Percentiles rank a stretch among this genome's conserved stretches.
phyloP scores from a whole-genome alignment of 2,113 vertebrate genomes.

The Pipa parva region DNA sequence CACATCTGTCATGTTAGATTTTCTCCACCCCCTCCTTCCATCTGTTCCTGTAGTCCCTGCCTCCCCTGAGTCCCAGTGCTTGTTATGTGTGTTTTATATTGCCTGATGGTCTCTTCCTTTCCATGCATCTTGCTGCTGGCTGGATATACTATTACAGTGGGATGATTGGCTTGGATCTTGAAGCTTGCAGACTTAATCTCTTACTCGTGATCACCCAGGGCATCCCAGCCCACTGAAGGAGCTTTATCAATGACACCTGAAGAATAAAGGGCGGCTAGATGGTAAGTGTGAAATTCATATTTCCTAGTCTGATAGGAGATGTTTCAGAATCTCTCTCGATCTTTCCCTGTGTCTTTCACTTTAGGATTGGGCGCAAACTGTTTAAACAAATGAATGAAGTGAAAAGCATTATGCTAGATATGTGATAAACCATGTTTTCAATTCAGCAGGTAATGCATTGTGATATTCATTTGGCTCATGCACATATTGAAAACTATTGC shows the following conservation, averaged over 20 bases:
- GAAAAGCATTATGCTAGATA: background rate
- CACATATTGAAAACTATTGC: background rate
- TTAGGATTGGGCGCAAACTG: background rate
- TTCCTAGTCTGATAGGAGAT: constrained; percentile 61
- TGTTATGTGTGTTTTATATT: constrained; percentile 24
- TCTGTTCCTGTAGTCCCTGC: constrained; percentile 43
- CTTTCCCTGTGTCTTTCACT: background rate
- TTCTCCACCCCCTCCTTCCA: constrained; percentile 53
- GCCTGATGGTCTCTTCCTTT: constrained; percentile 57
- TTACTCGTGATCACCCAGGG: constrained; percentile 59
- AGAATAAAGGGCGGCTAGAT: constrained; percentile 42
- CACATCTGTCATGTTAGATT: constrained; percentile 52
- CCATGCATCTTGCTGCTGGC: constrained; percentile 45
- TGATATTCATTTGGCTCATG: background rate
- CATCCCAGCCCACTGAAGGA: constrained; percentile 53
- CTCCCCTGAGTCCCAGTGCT: constrained; percentile 19
- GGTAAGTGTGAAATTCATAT: constrained; percentile 26
- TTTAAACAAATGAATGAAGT: background rate
- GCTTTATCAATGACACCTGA: constrained; percentile 36
- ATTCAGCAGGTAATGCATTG: background rate
- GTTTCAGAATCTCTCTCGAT: constrained; percentile 26
- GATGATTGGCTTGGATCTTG: constrained; percentile 67
- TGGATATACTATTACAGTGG: constrained; percentile 45
- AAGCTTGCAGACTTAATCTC: constrained; percentile 75
- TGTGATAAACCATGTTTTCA: background rate